Percentiles rank a stretch among this genome's conserved stretches.
Evolutionary conservation across 2,113 vertebrate species (phyloP).

Genomic region (Calonectris borealis): DNA sequence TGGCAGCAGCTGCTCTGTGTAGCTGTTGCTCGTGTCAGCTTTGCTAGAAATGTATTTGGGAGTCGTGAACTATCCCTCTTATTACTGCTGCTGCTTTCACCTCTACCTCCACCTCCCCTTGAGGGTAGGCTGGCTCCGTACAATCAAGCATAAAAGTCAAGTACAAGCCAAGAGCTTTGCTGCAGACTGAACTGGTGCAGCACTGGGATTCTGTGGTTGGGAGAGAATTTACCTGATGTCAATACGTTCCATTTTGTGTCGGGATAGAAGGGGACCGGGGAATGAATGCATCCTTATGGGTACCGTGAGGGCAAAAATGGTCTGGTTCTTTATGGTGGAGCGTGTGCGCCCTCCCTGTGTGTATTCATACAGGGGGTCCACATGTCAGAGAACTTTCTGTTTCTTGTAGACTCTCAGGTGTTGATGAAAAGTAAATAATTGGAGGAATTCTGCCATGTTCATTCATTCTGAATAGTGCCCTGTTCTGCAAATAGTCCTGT

Average conservation of each 20-base stretch:
- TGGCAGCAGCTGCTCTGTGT: slow-evolving; percentile 11
- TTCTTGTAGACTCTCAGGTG: neutral
- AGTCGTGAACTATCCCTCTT: slow-evolving; percentile 9
- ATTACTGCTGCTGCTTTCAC: neutral
- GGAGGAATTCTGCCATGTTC: neutral
- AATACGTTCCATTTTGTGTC: neutral
- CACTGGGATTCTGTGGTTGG: slow-evolving; percentile 34
- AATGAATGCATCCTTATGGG: slow-evolving; percentile 54
- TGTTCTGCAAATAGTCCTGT: slow-evolving; percentile 23
- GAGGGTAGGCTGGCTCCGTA: slow-evolving; percentile 9
- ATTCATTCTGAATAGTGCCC: neutral
- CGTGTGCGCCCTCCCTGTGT: neutral
- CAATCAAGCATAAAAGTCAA: neutral
- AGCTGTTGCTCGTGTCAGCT: neutral
- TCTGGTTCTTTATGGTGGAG: neutral
- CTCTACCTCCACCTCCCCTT: slow-evolving; percentile 24
- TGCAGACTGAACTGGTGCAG: slow-evolving; percentile 9
- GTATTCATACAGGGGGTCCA: neutral
- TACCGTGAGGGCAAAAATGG: neutral
- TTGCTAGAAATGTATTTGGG: slow-evolving; percentile 29
- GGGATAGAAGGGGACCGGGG: neutral
- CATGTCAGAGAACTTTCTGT: slow-evolving; percentile 7
- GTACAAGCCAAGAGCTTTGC: neutral
- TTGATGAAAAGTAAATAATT: slow-evolving; percentile 35
- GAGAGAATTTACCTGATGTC: slow-evolving; percentile 27